These are phyloP conservation scores for Sapajus apella DNA, from an alignment of 2,113 vertebrate species.

Conservation along the genomic window DNA sequence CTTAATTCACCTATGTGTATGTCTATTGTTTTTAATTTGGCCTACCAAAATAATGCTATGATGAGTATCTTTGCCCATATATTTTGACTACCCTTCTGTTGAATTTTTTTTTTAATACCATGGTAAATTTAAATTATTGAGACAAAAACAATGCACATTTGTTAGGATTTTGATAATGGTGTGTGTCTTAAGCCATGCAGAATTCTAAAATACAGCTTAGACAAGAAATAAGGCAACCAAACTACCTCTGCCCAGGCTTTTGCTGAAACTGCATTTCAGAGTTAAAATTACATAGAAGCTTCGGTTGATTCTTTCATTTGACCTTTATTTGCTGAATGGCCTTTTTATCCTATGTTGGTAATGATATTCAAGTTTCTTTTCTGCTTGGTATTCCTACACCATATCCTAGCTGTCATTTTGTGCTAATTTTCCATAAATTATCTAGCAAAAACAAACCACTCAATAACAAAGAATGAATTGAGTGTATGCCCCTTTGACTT, in stretches of 20 bases:
- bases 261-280: conserved; percentile 70
- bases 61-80: not conserved
- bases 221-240: not conserved
- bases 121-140: conserved; percentile 10
- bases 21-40: not conserved
- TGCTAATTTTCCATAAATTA: conserved; percentile 84
- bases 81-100: not conserved
- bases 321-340: conserved; percentile 77
- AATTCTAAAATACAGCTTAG: conserved; percentile 58
- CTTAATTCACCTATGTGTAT: not conserved
- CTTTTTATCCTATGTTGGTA: conserved; percentile 69
- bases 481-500: conserved; percentile 64
- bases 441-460: conserved; percentile 71
- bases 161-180: conserved; percentile 28
- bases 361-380: conserved; percentile 76
- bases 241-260: conserved; percentile 10
- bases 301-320: conserved; percentile 69
- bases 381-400: conserved; percentile 74
- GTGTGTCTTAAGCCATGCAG: not conserved
- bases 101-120: not conserved
- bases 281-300: conserved; percentile 33
- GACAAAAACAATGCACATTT: not conserved
- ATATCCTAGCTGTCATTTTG: conserved; percentile 73
- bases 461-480: conserved; percentile 72
- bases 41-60: not conserved